Base-by-base conservation (phyloP, 2,113 vertebrate genomes). In the Heterocephalus glaber region DNA sequence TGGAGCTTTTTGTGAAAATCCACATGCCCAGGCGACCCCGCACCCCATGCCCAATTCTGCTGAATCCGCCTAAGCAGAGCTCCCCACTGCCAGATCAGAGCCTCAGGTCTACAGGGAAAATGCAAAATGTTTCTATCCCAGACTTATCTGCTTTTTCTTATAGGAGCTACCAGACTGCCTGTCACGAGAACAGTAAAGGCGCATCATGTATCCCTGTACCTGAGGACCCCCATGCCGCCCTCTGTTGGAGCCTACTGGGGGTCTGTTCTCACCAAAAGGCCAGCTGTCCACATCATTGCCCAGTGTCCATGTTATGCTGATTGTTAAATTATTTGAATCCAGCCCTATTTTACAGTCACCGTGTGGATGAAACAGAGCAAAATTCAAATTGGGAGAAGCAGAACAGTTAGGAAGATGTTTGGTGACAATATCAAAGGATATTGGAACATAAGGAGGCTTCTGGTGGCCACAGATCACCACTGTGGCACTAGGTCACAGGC, bases 311-410 rank as follows among this genome's bases (percentile, higher is more conserved):
- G n/a, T n/a, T 44, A 70, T 56, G 8, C 47, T 60, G 41, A n/a
- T 33, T 24, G 41, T 81, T 81, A 61, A 86, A 35, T 84, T 61
- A 61, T 80, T 88, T 90, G 79, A 70, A 86, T 16, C 66, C 6
- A 52, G 58, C 26, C 58, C 52, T 68, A 58, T 10, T 49, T 76
- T 68, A 63, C 2, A 61, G 14, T 76, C 5, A 5, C 28, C 49
- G n/a, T 49, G 41, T 60, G 54, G 47, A 17, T 80, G 17, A 35
- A 61, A 92, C 26, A 49, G 49, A 76, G 61, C 41, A 89, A 84
- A 93, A 66, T 70, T 68, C 74, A 89, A 44, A 41, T 84, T 82
- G 49, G 58, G 16, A 90, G 61, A 79, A 58, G 70, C 61, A 86
- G 86, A 74, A 65, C 6, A 13, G 54, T 83, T 70, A 80, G 38